Conservation (phyloP, 2,113 vertebrate species). For the Lepus europaeus region DNA sequence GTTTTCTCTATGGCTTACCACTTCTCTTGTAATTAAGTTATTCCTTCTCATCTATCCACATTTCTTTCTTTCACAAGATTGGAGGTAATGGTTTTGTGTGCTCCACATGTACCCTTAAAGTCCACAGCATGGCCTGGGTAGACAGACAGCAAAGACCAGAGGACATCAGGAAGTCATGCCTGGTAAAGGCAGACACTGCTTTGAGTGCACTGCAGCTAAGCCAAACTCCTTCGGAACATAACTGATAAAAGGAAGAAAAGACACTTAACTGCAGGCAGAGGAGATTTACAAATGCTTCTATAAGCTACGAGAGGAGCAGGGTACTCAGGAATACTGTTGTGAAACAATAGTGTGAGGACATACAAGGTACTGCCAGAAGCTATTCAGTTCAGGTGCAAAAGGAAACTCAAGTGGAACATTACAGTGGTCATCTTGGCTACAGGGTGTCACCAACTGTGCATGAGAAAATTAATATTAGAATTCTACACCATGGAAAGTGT, state of each 20-base stretch:
- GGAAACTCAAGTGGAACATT: neutral
- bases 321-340: neutral
- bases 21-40: neutral
- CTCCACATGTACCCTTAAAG: neutral
- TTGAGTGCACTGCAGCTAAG: neutral
- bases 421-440: neutral
- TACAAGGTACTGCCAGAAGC: neutral
- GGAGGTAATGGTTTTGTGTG: neutral
- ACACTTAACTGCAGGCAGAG: neutral
- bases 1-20: neutral
- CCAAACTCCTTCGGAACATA: neutral
- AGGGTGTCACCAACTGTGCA: neutral
- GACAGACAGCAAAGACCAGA: neutral
- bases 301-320: neutral
- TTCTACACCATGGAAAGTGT: neutral
- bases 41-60: neutral
- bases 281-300: constrained; percentile 23
- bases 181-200: neutral
- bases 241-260: neutral
- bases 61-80: neutral
- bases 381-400: neutral
- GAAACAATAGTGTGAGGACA: neutral
- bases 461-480: neutral
- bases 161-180: neutral
- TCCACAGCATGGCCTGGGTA: neutral